These are phyloP conservation scores for Papio anubis DNA, from an alignment of 2,113 vertebrate genomes.

Conservation along the genomic window DNA sequence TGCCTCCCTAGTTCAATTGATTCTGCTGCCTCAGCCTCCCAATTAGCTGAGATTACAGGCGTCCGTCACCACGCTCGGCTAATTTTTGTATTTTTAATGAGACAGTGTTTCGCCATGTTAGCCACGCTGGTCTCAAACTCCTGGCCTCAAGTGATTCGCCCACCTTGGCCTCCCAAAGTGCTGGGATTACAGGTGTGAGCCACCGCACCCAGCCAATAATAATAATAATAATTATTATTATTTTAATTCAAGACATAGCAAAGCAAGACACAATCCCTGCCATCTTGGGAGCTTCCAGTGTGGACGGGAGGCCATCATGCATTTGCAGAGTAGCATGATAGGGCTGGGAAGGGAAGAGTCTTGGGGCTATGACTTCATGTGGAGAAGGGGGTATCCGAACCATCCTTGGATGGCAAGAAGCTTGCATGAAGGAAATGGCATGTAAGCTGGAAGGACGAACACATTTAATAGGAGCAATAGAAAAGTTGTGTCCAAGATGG, in stretches of 20 bases:
- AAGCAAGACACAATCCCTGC: background rate
- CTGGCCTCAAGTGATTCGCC: too few relatives aligned
- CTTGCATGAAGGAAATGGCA: background rate
- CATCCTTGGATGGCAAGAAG: background rate
- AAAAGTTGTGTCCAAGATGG: background rate
- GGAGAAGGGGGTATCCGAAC: background rate
- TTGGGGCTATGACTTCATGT: background rate
- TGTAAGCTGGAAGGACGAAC: background rate
- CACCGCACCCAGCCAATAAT: too few relatives aligned
- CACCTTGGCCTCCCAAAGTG: too few relatives aligned
- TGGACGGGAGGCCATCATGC: background rate
- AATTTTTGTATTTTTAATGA: too few relatives aligned
- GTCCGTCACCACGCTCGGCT: too few relatives aligned
- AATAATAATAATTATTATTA: too few relatives aligned
- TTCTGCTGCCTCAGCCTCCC: too few relatives aligned
- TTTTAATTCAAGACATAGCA: background rate
- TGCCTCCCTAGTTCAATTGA: too few relatives aligned
- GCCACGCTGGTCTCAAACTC: too few relatives aligned
- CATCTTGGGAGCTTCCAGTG: background rate
- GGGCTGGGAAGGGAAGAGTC: background rate
- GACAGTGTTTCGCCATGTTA: too few relatives aligned
- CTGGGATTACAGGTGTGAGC: too few relatives aligned
- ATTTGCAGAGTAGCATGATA: background rate
- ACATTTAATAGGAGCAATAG: background rate
- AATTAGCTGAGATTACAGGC: too few relatives aligned